phyloP scores from a whole-genome alignment of 2,797 vertebrate genomes.

The Neosilurus mollespiculum region DNA sequence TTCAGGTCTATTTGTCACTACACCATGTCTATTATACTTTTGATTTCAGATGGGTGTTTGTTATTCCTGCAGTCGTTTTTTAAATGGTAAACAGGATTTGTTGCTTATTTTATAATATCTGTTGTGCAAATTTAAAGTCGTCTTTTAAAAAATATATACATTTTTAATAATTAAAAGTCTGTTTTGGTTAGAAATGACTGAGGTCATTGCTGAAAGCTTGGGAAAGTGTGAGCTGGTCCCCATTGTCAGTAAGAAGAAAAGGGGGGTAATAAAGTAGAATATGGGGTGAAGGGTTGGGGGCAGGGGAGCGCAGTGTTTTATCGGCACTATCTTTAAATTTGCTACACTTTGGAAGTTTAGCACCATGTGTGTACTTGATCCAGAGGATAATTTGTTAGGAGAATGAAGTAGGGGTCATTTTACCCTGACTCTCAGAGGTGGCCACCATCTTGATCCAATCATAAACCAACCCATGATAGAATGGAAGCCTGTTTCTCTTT shows the following conservation, averaged over 20 bases:
- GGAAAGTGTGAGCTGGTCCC: constrained; percentile 58
- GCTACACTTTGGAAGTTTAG: constrained; percentile 23
- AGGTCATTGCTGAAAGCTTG: constrained; percentile 56
- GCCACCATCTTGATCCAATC: constrained; percentile 52
- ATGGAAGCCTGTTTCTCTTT: constrained; percentile 25
- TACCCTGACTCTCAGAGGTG: constrained; percentile 35
- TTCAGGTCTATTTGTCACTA: background rate
- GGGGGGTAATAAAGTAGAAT: constrained; percentile 69
- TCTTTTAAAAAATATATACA: background rate
- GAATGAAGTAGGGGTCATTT: constrained; percentile 37
- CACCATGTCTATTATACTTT: background rate
- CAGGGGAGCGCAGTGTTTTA: constrained; percentile 57
- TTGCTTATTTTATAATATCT: background rate
- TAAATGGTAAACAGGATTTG: background rate
- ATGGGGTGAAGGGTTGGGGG: constrained; percentile 67
- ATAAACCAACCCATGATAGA: constrained; percentile 35
- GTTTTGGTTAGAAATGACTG: constrained; percentile 27
- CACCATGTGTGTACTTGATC: constrained; percentile 24
- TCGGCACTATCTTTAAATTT: constrained; percentile 42
- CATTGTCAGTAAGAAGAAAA: constrained; percentile 68
- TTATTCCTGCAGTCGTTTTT: background rate
- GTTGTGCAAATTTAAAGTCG: background rate
- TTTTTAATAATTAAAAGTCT: background rate
- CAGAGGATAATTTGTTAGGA: constrained; percentile 45
- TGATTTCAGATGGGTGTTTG: background rate